Base-by-base conservation (phyloP, 2,797 vertebrate species). In the Danio choprae region DNA sequence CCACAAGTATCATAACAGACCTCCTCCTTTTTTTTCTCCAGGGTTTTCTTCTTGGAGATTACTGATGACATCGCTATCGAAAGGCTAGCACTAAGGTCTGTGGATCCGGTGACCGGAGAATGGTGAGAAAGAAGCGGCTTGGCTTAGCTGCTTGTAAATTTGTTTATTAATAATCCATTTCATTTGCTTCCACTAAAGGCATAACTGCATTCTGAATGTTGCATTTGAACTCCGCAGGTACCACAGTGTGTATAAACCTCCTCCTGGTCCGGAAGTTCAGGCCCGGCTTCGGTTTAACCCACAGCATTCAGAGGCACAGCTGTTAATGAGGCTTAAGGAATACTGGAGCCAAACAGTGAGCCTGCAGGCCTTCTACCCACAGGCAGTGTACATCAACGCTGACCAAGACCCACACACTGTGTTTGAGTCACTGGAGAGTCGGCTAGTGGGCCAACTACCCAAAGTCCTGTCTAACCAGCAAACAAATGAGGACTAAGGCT, bases 21-120 rank as follows among this genome's bases (percentile, higher is more conserved):
- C 41, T 75, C 48, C 38, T 41, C n/a, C 71, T 77, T 9, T 68
- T 12, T 69, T 43, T 7, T 22, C 56, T 36, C n/a, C 74, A 99
- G 97, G 87, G 93, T 98, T 6, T 97, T 96, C 83, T 94, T 97
- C 91, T 88, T 99, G 90, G 93, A 94, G 12, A 84, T 96, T 81
- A 91, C 94, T 0, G 88, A 94, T 0, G 95, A 96, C 0, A 89
- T 93, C 2, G 90, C 94, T 87, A 5, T 96, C 5, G 95, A 98
- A 87, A 93, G 96, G 13, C 85, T 96, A 85, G 91, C 86, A 20
- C 92, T 95, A 38, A 92, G 94, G 79, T 93, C 92, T 12, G 89
- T 82, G 0, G 97, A 98, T 81, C 96, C 96, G 0, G 38, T 96
- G 88, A 96, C 91, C 0, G 96, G 97, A 83, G 91, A 96, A 84